Conservation (phyloP, 2,888 invertebrate genomes). For the Stictocephala bisonia region DNA sequence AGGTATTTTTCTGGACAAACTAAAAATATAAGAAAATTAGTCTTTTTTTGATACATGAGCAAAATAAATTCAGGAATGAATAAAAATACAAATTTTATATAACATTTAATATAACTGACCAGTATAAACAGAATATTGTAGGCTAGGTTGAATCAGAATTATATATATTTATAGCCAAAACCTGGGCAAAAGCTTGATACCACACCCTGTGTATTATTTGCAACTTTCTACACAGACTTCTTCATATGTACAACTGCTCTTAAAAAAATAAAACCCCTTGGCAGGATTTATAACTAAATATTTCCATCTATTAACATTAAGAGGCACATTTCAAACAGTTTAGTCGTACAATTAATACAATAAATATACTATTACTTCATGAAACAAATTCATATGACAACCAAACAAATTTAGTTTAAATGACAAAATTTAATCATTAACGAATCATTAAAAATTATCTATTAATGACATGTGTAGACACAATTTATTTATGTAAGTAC, state of each 20-base stretch:
- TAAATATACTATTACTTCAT: too few species aligned
- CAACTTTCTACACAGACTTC: constrained; percentile 11
- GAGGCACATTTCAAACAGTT: constrained; percentile 18
- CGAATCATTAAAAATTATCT: too few species aligned
- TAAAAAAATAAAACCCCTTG: constrained; percentile 2
- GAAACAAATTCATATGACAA: too few species aligned
- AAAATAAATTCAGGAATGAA: neutral
- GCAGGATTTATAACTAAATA: constrained; percentile 10
- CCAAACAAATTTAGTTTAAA: too few species aligned
- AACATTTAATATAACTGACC: constrained; percentile 29
- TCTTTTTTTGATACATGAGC: too few species aligned
- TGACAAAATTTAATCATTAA: too few species aligned
- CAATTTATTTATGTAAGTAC: too few species aligned
- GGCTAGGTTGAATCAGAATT: constrained; percentile 12
- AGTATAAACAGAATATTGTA: constrained; percentile 28
- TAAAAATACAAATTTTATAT: neutral
- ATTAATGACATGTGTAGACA: too few species aligned
- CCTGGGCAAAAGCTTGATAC: constrained; percentile 11
- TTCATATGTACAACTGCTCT: neutral
- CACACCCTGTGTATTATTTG: constrained; percentile 20
- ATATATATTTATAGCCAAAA: constrained; percentile 13
- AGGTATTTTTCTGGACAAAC: too few species aligned
- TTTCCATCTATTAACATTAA: neutral
- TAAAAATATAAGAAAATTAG: too few species aligned
- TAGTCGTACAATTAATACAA: neutral